phyloP scores from a whole-genome alignment of 2,888 invertebrate genomes.

The Agonopterix alstromeriana region DNA sequence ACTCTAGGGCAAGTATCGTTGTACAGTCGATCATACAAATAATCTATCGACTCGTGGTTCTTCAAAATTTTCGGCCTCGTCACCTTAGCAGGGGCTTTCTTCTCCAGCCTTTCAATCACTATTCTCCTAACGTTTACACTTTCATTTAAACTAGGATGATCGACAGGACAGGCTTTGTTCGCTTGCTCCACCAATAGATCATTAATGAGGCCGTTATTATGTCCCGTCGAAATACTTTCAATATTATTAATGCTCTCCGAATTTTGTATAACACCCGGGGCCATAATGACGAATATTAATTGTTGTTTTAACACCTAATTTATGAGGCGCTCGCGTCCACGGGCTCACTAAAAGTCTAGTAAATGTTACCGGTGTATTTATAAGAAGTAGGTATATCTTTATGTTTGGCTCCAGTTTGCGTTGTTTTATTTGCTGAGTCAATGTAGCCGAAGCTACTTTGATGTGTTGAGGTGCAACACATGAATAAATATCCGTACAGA shows the following conservation, averaged over 20 bases:
- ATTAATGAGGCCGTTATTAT: conserved; percentile 27
- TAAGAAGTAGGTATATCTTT: conserved; percentile 51
- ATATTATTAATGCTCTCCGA: conserved; percentile 38
- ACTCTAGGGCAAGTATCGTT: conserved; percentile 50
- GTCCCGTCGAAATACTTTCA: conserved; percentile 21
- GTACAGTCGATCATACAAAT: conserved; percentile 59
- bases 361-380: conserved; percentile 49
- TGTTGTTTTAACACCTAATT: conserved; percentile 4
- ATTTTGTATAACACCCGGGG: conserved; percentile 54
- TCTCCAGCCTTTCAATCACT: conserved; percentile 19
- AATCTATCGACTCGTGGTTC: conserved; percentile 49
- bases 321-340: conserved; percentile 37
- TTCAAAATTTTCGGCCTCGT: conserved; percentile 57
- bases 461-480: neutral
- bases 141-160: conserved; percentile 17
- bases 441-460: neutral
- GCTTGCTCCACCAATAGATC: conserved; percentile 19
- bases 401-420: conserved; percentile 18
- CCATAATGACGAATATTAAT: conserved; percentile 32
- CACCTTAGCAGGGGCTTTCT: conserved; percentile 35
- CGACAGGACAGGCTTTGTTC: conserved; percentile 38
- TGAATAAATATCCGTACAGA: no score
- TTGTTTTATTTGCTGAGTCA: conserved; percentile 2
- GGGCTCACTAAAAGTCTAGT: conserved; percentile 42
- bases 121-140: neutral